Evolutionary conservation across 2,797 vertebrate genomes (phyloP).

Genomic region (Corythornis leucogaster): DNA sequence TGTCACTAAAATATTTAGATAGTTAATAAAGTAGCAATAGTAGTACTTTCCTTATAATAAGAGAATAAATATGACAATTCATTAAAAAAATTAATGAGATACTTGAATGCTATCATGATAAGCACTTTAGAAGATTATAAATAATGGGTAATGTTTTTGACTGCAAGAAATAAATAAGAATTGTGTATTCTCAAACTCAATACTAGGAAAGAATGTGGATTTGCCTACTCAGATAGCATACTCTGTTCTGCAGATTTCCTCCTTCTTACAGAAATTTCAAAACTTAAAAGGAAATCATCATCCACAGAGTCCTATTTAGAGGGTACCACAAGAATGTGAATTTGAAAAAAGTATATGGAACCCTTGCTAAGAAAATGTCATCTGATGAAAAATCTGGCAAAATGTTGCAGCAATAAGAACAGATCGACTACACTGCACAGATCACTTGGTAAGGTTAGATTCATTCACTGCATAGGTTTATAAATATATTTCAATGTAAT

Average conservation of each 20-base stretch:
- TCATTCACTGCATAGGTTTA: not conserved
- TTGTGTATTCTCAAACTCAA: not conserved
- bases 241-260: not conserved
- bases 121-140: not conserved
- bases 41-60: not conserved
- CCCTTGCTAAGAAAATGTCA: not conserved
- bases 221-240: not conserved
- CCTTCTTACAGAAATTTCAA: not conserved
- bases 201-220: not conserved
- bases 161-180: not conserved
- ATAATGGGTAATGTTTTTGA: not conserved
- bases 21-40: not conserved
- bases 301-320: not conserved
- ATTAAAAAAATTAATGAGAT: not conserved
- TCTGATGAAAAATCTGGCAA: not conserved
- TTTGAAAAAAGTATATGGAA: not conserved
- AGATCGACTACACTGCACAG: not conserved
- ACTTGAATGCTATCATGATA: not conserved
- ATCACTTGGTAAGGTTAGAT: not conserved
- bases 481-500: not conserved
- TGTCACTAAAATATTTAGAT: not conserved
- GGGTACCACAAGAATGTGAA: not conserved
- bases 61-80: not conserved
- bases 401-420: not conserved
- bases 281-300: not conserved